Conservation (phyloP, 2,113 vertebrate genomes). For the Dipodomys spectabilis region DNA sequence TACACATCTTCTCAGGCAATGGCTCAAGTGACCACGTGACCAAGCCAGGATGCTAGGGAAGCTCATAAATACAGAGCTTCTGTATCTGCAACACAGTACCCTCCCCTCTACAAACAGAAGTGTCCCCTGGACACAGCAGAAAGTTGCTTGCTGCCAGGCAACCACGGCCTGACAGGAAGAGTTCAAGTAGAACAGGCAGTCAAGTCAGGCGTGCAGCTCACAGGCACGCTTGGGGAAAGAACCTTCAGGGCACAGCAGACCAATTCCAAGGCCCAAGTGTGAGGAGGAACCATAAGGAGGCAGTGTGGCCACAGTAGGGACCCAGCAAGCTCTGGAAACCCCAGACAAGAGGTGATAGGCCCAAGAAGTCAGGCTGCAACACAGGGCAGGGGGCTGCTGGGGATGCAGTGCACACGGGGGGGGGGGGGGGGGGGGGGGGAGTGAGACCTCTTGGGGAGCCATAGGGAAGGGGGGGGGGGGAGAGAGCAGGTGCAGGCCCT, state of each 20-base stretch:
- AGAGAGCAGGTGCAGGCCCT: neutral
- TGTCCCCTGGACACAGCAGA: too few species aligned
- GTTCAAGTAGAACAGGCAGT: neutral
- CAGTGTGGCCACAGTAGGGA: neutral
- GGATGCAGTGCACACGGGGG: neutral
- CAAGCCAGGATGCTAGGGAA: too few species aligned
- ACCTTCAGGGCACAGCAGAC: neutral
- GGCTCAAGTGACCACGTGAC: too few species aligned
- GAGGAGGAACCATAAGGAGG: fast-evolving
- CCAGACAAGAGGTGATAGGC: neutral
- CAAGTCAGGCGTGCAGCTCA: too few species aligned
- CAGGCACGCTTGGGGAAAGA: neutral
- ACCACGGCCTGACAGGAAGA: neutral
- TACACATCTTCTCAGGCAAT: too few species aligned
- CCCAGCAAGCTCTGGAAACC: neutral
- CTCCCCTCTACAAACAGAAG: too few species aligned
- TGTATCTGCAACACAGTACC: too few species aligned
- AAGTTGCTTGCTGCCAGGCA: too few species aligned
- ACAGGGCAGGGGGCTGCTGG: neutral
- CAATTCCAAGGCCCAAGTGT: neutral
- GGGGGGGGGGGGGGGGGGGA: neutral
- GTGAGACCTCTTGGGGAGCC: neutral
- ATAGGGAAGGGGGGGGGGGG: too few species aligned
- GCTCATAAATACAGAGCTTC: too few species aligned
- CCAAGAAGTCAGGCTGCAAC: neutral